Conservation (phyloP, 1,140 invertebrate species). For the Ceratosolen fusciceps region DNA sequence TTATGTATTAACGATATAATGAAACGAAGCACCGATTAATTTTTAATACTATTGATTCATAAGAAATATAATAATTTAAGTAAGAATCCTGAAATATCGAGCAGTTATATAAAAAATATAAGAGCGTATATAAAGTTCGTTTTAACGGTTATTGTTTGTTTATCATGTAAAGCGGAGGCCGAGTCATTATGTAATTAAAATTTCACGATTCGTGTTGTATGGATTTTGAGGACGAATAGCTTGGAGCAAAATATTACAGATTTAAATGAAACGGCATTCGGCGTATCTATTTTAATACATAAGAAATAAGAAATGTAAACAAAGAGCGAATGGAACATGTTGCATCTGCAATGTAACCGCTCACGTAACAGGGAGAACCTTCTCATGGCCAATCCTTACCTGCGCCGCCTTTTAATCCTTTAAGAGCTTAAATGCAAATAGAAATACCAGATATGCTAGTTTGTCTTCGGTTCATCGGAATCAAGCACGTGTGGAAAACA, state of each 20-base stretch:
- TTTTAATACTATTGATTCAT: no score
- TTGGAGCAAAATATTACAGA: background rate
- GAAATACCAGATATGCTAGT: conserved; percentile 2
- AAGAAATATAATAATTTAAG: no score
- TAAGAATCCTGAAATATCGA: no score
- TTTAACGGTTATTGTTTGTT: no score
- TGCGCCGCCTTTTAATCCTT: background rate
- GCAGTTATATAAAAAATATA: background rate
- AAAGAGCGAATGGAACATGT: conserved; percentile 17
- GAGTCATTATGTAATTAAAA: background rate
- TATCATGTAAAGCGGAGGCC: no score
- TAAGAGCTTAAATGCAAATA: conserved; percentile 5
- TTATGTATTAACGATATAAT: no score
- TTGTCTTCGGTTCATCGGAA: conserved; percentile 9
- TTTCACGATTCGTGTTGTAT: background rate
- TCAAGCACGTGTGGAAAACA: background rate
- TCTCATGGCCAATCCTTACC: conserved; percentile 42
- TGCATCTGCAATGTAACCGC: conserved; percentile 46
- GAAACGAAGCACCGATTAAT: no score
- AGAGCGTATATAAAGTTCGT: no score
- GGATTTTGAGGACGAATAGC: background rate
- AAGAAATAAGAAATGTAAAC: conserved; percentile 32
- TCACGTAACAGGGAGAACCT: conserved; percentile 40
- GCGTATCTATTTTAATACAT: conserved; percentile 1
- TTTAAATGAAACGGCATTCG: background rate